Evolutionary conservation across 2,797 vertebrate genomes (phyloP).

Genomic region (Mormyrops boulengeri): DNA sequence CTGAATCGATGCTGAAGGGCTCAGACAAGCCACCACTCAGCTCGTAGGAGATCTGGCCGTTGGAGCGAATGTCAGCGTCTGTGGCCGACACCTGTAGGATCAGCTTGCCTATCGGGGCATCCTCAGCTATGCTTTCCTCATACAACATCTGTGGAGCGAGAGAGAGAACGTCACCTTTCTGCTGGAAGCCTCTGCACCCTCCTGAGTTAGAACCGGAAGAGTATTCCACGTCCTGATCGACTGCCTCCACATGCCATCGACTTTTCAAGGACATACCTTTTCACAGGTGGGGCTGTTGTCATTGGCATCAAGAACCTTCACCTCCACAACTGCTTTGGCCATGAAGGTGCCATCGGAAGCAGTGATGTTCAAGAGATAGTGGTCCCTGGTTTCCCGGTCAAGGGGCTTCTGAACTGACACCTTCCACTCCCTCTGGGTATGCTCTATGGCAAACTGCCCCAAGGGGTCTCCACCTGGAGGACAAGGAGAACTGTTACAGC

Average conservation of each 20-base stretch:
- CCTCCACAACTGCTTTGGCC: slow-evolving; percentile 86
- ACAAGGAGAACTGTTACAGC: not conserved
- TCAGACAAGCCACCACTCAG: slow-evolving; percentile 79
- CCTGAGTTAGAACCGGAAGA: not conserved
- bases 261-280: slow-evolving; percentile 65
- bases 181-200: not conserved
- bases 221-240: not conserved
- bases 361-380: slow-evolving; percentile 91
- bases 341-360: slow-evolving; percentile 92
- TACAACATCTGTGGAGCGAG: slow-evolving; percentile 69
- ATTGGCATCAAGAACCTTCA: slow-evolving; percentile 96
- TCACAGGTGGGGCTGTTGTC: slow-evolving; percentile 94
- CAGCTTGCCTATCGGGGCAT: slow-evolving; percentile 77
- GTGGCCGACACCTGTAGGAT: slow-evolving; percentile 83
- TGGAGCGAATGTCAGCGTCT: slow-evolving; percentile 92
- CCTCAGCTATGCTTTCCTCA: slow-evolving; percentile 78
- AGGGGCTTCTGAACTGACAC: slow-evolving; percentile 88
- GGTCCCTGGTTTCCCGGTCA: slow-evolving; percentile 89
- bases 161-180: not conserved
- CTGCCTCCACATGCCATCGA: not conserved
- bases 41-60: slow-evolving; percentile 84
- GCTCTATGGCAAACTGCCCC: slow-evolving; percentile 89
- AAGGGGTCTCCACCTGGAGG: slow-evolving; percentile 83
- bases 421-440: slow-evolving; percentile 93
- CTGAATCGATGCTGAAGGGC: slow-evolving; percentile 78